Evolutionary conservation across 2,888 invertebrate species (phyloP), one percentile per base, ranked within the genome.

Genomic region (Petrolisthes cinctipes): DNA sequence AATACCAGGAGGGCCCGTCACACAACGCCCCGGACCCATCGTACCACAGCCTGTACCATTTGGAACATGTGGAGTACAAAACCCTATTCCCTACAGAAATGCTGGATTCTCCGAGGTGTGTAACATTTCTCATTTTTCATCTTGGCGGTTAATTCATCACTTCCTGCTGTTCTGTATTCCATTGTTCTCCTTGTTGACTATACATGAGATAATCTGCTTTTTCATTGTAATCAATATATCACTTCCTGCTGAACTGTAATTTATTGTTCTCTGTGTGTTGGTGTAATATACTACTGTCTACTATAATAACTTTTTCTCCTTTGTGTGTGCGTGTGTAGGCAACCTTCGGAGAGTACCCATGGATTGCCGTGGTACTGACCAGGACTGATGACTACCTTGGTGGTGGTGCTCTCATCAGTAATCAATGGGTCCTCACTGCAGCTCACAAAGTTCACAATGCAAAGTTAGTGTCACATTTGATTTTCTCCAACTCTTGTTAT

Each of bases 371-470:
- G 0, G 92, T 95, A 81, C 92, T 95, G 53, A 94, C 94, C 1
- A 94, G 93, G 68, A 95, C 95, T 91, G 94, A 94, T 88, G 96
- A 95, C 92, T 93, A 96, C 73, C 95, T 96, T 57, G 95, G 96
- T 66, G 96, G 96, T 11, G 96, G 96, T 11, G 96, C 95, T 2
- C 93, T 97, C 4, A 94, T 96, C 78, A 94, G 95, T 91, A 93
- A 93, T n/a, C 93, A 94, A 53, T 95, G 96, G 92, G 94, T 96
- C 5, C 92, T 96, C 17, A 96, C 96, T 0, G 95, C 95, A 0
- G 96, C 96, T 7, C 96, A 96, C 92, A 95, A 95, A 92, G 93
- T 96, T 85, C 92, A 94, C 57, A 92, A 94, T 89, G 94, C 95
- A 90, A 92, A 94, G 95, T 95, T 93, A 94, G 94, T 88, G 85